Percentiles rank a stretch among this genome's conserved stretches.
phyloP scores from a whole-genome alignment of 2,113 vertebrate genomes.

The Prionailurus bengalensis region DNA sequence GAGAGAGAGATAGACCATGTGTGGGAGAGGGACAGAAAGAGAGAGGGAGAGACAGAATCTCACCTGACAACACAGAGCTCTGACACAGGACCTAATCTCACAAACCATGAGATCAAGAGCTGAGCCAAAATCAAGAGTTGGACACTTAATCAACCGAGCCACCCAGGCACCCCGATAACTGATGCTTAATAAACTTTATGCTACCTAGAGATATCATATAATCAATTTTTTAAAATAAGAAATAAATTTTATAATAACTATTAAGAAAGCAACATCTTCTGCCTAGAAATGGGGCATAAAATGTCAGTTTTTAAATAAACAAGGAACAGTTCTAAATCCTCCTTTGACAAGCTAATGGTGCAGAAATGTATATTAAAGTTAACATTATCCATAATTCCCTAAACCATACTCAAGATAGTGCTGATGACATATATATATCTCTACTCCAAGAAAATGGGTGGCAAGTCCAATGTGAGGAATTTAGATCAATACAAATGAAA shows the following conservation, averaged over 20 bases:
- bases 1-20: too few species aligned
- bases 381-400: background rate
- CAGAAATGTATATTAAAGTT: background rate
- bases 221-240: background rate
- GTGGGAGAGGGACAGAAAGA: too few species aligned
- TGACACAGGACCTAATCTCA: too few species aligned
- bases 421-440: background rate
- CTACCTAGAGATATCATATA: background rate
- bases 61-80: too few species aligned
- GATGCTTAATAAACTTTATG: background rate
- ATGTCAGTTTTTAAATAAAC: background rate
- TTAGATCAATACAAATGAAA: background rate
- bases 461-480: background rate
- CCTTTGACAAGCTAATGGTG: background rate
- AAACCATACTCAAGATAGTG: background rate
- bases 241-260: background rate
- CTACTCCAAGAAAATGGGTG: background rate
- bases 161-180: too few species aligned
- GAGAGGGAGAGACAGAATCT: too few species aligned
- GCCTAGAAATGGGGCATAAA: background rate
- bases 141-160: too few species aligned
- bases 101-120: too few species aligned
- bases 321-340: background rate
- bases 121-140: too few species aligned
- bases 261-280: background rate